These are phyloP conservation scores for Psittacus erithacus DNA, from an alignment of 2,113 vertebrate genomes.

Conservation along the genomic window DNA sequence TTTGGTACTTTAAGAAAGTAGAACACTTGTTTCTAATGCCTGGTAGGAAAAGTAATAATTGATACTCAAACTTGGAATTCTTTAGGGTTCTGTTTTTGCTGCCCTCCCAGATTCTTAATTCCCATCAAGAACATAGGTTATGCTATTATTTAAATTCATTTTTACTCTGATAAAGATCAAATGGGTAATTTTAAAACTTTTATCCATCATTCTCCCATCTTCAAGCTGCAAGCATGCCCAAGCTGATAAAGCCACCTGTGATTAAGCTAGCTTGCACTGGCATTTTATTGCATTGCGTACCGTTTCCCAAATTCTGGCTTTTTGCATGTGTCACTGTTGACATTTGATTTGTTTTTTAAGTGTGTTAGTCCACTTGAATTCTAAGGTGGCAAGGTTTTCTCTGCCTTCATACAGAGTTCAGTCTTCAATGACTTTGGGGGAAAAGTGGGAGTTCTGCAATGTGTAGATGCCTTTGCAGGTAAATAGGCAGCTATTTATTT, in stretches of 20 bases:
- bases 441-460: background rate
- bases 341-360: background rate
- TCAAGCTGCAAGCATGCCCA: background rate
- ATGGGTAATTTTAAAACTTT: background rate
- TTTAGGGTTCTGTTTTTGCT: background rate
- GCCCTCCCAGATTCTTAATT: background rate
- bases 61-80: background rate
- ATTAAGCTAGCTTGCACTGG: background rate
- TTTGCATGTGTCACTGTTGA: background rate
- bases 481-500: background rate
- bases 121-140: background rate
- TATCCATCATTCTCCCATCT: background rate
- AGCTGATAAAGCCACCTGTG: background rate
- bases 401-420: background rate
- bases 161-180: background rate
- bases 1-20: slow-evolving; percentile 6
- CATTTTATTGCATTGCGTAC: background rate
- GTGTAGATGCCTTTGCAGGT: background rate
- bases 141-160: background rate
- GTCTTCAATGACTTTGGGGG: background rate
- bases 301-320: background rate
- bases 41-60: background rate
- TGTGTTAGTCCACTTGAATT: background rate
- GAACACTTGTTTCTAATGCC: background rate
- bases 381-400: background rate